Evolutionary conservation across 2,797 vertebrate genomes (phyloP).

Genomic region (Bovichtus variegatus): DNA sequence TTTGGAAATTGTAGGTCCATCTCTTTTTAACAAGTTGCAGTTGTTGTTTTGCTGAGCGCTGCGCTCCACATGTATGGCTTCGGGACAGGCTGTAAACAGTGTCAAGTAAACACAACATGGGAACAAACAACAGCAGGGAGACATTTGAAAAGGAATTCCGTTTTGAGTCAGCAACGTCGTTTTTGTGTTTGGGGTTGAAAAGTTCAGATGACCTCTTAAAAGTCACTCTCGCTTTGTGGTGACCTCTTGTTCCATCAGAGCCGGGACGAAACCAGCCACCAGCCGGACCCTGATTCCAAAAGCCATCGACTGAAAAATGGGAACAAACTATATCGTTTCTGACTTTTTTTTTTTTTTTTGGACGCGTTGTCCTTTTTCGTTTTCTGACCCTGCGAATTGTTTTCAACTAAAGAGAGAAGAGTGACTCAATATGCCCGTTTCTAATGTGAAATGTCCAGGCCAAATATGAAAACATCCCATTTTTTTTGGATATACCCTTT

Average conservation of each 20-base stretch:
- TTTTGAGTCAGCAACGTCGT: conserved; percentile 78
- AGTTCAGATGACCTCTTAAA: conserved; percentile 76
- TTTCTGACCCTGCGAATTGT: not conserved
- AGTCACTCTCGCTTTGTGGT: conserved; percentile 78
- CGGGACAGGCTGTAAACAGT: conserved; percentile 77
- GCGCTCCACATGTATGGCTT: conserved; percentile 70
- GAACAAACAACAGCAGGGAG: conserved; percentile 78
- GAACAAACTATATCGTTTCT: not conserved
- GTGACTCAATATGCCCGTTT: not conserved
- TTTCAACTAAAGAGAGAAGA: not conserved
- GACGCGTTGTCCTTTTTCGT: not conserved
- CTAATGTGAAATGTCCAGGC: not conserved
- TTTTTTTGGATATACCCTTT: not conserved
- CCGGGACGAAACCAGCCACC: conserved; percentile 17
- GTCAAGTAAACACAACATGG: conserved; percentile 83
- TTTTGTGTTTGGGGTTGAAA: conserved; percentile 77
- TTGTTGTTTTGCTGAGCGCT: conserved; percentile 20
- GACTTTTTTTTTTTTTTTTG: not conserved
- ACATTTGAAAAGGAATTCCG: conserved; percentile 83
- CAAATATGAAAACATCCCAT: not conserved
- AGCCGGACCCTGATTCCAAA: not conserved
- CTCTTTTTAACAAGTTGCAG: conserved; percentile 43
- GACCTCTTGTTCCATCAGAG: conserved; percentile 64
- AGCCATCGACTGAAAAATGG: not conserved
- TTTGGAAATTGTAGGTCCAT: conserved; percentile 27